A percentile compares a stretch with the other conserved stretches of the same genome.
Conservation (phyloP, 2,888 invertebrate genomes). For the Diploptera punctata region DNA sequence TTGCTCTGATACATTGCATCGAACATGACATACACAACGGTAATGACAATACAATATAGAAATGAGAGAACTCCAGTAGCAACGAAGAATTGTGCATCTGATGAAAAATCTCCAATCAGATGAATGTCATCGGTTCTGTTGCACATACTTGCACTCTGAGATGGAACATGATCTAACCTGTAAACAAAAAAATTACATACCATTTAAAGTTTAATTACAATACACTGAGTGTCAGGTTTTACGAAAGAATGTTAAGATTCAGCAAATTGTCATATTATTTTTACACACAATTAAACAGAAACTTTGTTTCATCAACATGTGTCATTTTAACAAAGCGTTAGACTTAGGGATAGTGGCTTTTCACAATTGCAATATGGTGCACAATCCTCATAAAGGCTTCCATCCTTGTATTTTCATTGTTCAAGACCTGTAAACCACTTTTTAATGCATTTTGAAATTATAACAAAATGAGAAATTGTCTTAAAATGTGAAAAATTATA, state of each 20-base stretch:
- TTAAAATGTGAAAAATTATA: no score
- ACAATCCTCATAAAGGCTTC: no score
- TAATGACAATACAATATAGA: constrained; percentile 61
- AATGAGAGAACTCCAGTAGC: constrained; percentile 72
- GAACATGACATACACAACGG: constrained; percentile 58
- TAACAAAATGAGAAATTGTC: no score
- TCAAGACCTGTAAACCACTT: no score
- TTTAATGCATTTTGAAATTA: no score
- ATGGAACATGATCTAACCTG: constrained; percentile 40
- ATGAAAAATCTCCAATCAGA: constrained; percentile 56
- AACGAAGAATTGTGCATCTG: constrained; percentile 71
- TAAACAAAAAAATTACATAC: constrained; percentile 16
- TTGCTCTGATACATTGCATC: constrained; percentile 58
- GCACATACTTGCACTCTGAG: background rate
- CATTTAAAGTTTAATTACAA: background rate
- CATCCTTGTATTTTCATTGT: no score
- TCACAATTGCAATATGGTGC: no score
- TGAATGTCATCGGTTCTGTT: constrained; percentile 40
- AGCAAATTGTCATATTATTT: no score
- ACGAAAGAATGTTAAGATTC: no score
- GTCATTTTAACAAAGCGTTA: no score
- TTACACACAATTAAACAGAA: background rate
- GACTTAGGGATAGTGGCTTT: no score
- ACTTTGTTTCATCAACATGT: no score
- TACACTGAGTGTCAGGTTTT: background rate